Evolutionary conservation across 92 coral and sea anemone species (phyloP), one percentile per base, ranked within the genome.

Genomic region (Scolanthus callimorphus): DNA sequence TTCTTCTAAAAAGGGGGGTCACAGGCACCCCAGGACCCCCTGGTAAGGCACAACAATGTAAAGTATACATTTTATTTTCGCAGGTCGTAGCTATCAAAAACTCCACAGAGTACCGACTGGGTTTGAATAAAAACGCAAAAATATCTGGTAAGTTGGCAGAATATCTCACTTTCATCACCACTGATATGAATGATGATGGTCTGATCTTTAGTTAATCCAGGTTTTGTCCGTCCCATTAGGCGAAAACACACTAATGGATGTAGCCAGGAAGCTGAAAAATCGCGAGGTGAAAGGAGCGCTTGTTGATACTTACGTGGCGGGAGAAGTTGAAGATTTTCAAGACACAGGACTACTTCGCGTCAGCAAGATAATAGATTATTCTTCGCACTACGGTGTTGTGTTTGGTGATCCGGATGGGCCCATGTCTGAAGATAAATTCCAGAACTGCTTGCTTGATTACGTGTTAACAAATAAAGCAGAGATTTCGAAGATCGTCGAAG

Each of bases 231-330:
- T 6, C 41, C 41, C 41, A 54, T 12, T 56, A 84, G 91, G 50
- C 15, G 71, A 68, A 44, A 46, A 27, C 24, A 63, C 34, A 25
- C 59, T 78, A 10, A 64, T 49, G 4, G 47, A 49, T 3, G 49
- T 91, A 39, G 79, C 90, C 39, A 30, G 3, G 6, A 64, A 63
- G 12, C 88, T 91, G 17, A 81, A 77, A 37, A 29, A 52, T 4
- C 89, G 97, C 15, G 13, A 62, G 3, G 48, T 75, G 23, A 83
- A 83, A 52, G 97, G 97, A 13, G 88, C 85, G 2, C 59, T 88
- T 6, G 81, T 91, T 6, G 97, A 91, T 41, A 91, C 96, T 2
- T 91, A 83, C 41, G 97, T 91, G 15, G 97, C 97, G 3, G 97
- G 91, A 12, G 89, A 67, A 46, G 78, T 62, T 25, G 17, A 38